phyloP scores from a whole-genome alignment of 1,140 invertebrate species.

The Drosophila oshimai region DNA sequence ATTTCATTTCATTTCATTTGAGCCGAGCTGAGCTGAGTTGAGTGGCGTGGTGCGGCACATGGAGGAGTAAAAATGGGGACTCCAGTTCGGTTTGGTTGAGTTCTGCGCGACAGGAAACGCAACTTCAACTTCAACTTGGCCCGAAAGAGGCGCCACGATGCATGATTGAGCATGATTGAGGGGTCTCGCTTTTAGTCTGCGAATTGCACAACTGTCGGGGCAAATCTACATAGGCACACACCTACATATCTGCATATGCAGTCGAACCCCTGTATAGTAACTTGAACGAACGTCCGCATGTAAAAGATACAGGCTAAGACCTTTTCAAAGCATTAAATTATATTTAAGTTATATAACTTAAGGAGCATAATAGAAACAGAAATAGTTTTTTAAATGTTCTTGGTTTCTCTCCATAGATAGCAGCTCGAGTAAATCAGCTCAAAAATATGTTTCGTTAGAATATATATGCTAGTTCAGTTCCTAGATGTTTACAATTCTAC shows the following conservation, averaged over 20 bases:
- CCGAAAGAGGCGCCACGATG: conserved; percentile 65
- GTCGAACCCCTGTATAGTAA: background rate
- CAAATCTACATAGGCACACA: conserved; percentile 6
- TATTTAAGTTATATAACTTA: too few relatives aligned
- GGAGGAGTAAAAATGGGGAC: background rate
- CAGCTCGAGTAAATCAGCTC: too few relatives aligned
- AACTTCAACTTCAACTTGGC: conserved; percentile 46
- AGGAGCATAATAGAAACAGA: too few relatives aligned
- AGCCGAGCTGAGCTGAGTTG: background rate
- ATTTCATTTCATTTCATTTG: conserved; percentile 47
- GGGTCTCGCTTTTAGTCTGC: conserved; percentile 36
- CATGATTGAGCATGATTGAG: conserved; percentile 77
- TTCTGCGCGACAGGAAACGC: conserved; percentile 55
- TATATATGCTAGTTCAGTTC: too few relatives aligned
- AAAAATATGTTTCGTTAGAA: too few relatives aligned
- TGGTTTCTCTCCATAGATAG: too few relatives aligned
- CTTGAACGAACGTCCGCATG: too few relatives aligned
- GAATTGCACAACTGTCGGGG: conserved; percentile 48
- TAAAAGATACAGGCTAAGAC: too few relatives aligned
- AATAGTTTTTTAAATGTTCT: too few relatives aligned
- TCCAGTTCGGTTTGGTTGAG: conserved; percentile 1
- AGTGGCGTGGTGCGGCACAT: background rate
- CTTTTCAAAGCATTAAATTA: too few relatives aligned
- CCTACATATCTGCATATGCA: conserved; percentile 1
- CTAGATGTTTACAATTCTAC: too few relatives aligned